Evolutionary conservation across 2,888 invertebrate species (phyloP).

Genomic region (Microchrysa polita): DNA sequence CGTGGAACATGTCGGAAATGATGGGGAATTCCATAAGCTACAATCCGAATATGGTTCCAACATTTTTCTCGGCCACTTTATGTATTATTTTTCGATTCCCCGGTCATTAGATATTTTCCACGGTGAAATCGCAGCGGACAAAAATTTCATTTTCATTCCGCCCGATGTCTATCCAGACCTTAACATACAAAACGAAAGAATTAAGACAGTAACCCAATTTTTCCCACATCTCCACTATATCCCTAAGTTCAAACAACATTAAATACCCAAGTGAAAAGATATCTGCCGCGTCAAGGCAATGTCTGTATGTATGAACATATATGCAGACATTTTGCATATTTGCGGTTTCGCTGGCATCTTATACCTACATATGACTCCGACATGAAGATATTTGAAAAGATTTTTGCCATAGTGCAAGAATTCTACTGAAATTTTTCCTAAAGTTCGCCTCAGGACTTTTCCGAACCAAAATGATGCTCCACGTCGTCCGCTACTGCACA

Average conservation of each 20-base stretch:
- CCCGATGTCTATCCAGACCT: no score
- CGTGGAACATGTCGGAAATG: no score
- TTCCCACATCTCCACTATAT: not conserved
- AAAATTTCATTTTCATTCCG: no score
- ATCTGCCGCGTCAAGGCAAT: constrained; percentile 27
- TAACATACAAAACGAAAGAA: not conserved
- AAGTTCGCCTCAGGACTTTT: constrained; percentile 12
- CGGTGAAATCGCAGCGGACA: no score
- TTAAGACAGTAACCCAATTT: not conserved
- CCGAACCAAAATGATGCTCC: no score
- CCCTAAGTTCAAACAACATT: constrained; percentile 6
- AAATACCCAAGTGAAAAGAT: constrained; percentile 21
- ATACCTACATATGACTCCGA: not conserved
- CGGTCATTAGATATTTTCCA: no score
- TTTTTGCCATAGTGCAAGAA: constrained; percentile 5
- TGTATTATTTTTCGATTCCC: no score
- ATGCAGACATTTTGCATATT: constrained; percentile 43
- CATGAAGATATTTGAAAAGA: not conserved
- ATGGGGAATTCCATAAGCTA: no score
- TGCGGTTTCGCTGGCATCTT: constrained; percentile 28
- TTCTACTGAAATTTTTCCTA: constrained; percentile 12
- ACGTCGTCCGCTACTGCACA: no score
- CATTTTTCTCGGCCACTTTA: no score
- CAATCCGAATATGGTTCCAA: no score
- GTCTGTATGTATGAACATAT: no score